Conservation (phyloP, 2,797 vertebrate genomes). For the Danio tinwini region DNA sequence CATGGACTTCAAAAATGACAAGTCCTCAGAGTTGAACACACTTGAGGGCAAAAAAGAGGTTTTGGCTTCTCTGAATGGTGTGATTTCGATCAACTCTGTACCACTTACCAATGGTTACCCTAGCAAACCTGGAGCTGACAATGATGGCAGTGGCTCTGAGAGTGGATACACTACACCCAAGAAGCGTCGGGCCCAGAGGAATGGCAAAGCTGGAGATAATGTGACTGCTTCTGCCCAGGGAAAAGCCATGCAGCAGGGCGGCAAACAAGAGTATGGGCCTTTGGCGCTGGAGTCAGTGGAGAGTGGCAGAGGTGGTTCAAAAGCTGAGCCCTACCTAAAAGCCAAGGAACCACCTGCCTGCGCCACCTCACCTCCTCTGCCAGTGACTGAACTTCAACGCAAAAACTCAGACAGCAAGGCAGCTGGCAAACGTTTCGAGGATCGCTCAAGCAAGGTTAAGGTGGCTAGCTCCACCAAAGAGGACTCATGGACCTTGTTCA, state of each 20-base stretch:
- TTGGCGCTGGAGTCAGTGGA: conserved; percentile 73
- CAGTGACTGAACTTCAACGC: conserved; percentile 79
- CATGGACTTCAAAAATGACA: conserved; percentile 88
- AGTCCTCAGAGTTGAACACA: conserved; percentile 70
- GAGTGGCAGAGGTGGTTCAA: conserved; percentile 77
- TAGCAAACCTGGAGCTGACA: conserved; percentile 83
- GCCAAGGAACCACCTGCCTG: conserved; percentile 68
- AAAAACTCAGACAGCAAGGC: conserved; percentile 92
- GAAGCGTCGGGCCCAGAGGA: conserved; percentile 91
- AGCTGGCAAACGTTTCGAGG: conserved; percentile 90
- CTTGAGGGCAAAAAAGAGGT: conserved; percentile 81
- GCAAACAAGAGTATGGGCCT: conserved; percentile 69
- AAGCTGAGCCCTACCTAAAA: conserved; percentile 68
- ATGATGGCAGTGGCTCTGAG: conserved; percentile 94
- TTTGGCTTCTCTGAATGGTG: conserved; percentile 86
- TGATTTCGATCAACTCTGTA: conserved; percentile 82
- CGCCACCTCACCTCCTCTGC: conserved; percentile 71
- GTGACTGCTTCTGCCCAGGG: conserved; percentile 83
- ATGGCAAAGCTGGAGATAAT: conserved; percentile 86
- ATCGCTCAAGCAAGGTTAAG: conserved; percentile 90
- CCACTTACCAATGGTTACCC: conserved; percentile 93
- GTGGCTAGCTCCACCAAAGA: conserved; percentile 88
- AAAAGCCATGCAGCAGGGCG: conserved; percentile 85
- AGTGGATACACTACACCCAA: conserved; percentile 95
- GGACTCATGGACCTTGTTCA: conserved; percentile 98